Conservation (phyloP, 2,888 invertebrate genomes). For the Opisthograptis luteolata region DNA sequence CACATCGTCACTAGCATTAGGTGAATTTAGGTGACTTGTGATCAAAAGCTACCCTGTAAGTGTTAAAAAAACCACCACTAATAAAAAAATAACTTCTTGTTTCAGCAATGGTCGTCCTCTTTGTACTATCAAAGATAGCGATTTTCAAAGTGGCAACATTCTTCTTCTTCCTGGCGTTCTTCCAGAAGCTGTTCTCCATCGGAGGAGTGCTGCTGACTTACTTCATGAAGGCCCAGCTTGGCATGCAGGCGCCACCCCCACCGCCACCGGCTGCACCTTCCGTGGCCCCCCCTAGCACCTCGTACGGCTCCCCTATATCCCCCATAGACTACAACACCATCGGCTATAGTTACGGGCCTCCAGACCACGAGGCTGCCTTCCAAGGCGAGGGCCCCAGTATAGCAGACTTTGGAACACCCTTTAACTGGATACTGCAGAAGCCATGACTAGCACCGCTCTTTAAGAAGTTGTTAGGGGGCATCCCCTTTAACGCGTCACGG, state of each 20-base stretch:
- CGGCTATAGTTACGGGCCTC: constrained; percentile 73
- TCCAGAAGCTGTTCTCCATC: constrained; percentile 71
- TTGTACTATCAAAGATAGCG: constrained; percentile 67
- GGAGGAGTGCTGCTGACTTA: constrained; percentile 66
- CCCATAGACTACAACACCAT: constrained; percentile 73
- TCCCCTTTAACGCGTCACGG: neutral
- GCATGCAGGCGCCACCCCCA: constrained; percentile 6
- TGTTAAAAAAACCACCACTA: too few relatives aligned
- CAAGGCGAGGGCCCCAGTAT: constrained; percentile 48
- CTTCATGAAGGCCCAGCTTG: constrained; percentile 58
- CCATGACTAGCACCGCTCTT: constrained; percentile 35
- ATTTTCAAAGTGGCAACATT: constrained; percentile 67
- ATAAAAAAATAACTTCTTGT: constrained; percentile 4
- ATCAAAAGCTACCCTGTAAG: too few relatives aligned
- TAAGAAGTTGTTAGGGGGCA: neutral
- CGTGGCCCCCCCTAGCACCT: constrained; percentile 28
- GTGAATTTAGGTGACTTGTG: too few relatives aligned
- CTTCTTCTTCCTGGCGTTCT: constrained; percentile 68
- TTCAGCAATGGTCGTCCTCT: constrained; percentile 65
- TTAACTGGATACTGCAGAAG: constrained; percentile 65
- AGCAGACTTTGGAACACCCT: constrained; percentile 58
- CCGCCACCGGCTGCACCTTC: constrained; percentile 30
- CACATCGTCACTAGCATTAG: too few relatives aligned
- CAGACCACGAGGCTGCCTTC: constrained; percentile 55
- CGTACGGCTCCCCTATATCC: constrained; percentile 63